These are phyloP conservation scores for Peromyscus attwateri DNA, from an alignment of 2,797 vertebrate species.

Conservation along the genomic window DNA sequence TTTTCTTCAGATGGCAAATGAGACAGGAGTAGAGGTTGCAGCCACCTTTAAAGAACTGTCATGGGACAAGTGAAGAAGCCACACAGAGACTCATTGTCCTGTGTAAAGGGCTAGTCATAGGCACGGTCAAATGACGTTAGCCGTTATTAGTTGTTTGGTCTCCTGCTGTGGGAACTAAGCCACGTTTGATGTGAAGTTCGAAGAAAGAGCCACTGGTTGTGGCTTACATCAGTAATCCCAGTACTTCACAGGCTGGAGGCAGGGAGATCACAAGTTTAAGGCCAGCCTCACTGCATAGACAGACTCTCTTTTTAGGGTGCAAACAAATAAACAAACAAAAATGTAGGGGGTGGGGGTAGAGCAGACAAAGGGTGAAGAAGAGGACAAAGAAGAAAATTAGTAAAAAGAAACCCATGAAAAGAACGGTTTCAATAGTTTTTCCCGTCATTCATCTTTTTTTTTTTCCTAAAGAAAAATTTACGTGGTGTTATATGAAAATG, in stretches of 20 bases:
- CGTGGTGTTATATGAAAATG: slow-evolving; percentile 79
- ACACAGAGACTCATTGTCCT: neutral
- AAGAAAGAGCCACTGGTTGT: no score
- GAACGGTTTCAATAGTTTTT: slow-evolving; percentile 20
- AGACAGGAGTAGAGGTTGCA: neutral
- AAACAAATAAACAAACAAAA: neutral
- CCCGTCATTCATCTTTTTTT: neutral
- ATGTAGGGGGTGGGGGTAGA: neutral
- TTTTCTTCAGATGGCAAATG: neutral
- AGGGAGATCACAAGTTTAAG: neutral
- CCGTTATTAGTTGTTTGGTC: neutral
- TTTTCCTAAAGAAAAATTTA: neutral
- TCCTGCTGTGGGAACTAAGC: neutral
- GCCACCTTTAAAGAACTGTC: neutral
- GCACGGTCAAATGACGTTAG: neutral
- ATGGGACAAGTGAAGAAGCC: neutral
- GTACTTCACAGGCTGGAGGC: neutral
- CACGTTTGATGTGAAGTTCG: slow-evolving; percentile 4
- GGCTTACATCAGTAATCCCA: neutral
- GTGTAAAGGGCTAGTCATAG: neutral
- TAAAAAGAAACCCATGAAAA: neutral
- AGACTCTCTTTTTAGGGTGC: neutral
- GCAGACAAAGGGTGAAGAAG: neutral
- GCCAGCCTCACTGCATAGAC: neutral
- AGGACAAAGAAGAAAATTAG: neutral